phyloP scores from a whole-genome alignment of 2,797 vertebrate species.

The Vireo griseus region DNA sequence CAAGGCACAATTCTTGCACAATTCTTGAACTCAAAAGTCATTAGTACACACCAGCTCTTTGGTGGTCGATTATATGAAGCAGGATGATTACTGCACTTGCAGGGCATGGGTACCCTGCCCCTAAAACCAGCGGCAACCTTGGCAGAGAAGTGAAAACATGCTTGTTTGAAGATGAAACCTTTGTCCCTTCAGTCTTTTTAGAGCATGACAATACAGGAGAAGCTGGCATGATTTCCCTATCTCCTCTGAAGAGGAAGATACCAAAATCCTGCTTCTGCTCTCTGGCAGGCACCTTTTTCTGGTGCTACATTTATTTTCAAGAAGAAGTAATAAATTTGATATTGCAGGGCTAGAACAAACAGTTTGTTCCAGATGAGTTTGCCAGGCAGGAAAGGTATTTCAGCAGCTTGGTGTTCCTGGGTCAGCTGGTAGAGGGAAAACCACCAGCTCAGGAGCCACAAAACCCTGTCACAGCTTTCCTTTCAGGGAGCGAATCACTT shows the following conservation, averaged over 20 bases:
- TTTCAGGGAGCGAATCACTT: not conserved
- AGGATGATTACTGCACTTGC: not conserved
- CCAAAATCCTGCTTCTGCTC: not conserved
- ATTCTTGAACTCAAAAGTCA: not conserved
- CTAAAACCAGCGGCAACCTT: not conserved
- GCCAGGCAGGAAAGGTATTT: not conserved
- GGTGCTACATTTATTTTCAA: not conserved
- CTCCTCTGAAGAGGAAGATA: not conserved
- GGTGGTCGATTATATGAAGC: not conserved
- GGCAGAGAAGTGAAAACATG: not conserved
- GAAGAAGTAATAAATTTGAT: not conserved
- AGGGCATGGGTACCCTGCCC: not conserved
- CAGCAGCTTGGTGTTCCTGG: not conserved
- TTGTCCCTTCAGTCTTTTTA: not conserved
- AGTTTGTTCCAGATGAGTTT: not conserved
- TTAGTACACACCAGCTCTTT: not conserved
- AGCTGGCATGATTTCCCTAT: not conserved
- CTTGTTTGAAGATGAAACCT: not conserved
- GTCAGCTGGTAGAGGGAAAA: not conserved
- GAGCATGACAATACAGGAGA: not conserved
- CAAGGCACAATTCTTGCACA: not conserved
- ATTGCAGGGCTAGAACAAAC: not conserved
- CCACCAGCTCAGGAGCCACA: not conserved
- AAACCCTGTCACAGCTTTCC: not conserved
- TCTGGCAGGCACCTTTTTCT: not conserved